Conservation (phyloP, 2,113 vertebrate species). For the Psittacula cyanocephala region DNA sequence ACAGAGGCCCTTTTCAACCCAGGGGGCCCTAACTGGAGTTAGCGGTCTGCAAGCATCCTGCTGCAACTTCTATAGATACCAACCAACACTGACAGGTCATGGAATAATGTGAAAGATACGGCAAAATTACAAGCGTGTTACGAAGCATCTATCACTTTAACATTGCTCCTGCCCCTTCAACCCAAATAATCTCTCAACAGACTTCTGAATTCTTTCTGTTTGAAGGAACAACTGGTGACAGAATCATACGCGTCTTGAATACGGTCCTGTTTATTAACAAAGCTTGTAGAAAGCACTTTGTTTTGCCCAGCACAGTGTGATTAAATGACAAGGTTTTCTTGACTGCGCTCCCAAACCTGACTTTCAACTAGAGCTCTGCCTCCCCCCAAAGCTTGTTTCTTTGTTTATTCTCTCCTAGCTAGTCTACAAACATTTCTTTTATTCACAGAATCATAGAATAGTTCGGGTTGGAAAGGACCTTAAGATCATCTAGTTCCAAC, state of each 20-base stretch:
- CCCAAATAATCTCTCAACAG: not conserved
- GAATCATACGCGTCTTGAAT: not conserved
- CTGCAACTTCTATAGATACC: not conserved
- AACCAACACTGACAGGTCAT: not conserved
- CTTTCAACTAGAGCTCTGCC: conserved; percentile 14
- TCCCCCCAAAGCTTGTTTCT: not conserved
- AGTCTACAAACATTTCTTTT: not conserved
- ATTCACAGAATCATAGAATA: not conserved
- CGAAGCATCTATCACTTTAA: not conserved
- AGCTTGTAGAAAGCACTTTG: conserved; percentile 3
- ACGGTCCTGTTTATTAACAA: conserved; percentile 14
- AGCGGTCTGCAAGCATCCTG: fast-evolving
- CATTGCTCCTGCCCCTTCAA: not conserved
- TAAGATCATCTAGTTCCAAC: no score
- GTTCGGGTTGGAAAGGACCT: no score
- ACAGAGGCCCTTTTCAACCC: fast-evolving
- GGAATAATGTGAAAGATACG: fast-evolving
- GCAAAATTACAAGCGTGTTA: not conserved
- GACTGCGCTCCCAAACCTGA: not conserved
- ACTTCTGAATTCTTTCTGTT: not conserved
- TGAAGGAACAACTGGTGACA: conserved; percentile 1
- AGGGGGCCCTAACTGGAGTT: not conserved
- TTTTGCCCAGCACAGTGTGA: conserved; percentile 17
- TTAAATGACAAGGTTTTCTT: conserved; percentile 43
- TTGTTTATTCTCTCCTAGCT: conserved; percentile 19